phyloP scores from a whole-genome alignment of 1,140 invertebrate species.

The Diabrotica undecimpunctata region DNA sequence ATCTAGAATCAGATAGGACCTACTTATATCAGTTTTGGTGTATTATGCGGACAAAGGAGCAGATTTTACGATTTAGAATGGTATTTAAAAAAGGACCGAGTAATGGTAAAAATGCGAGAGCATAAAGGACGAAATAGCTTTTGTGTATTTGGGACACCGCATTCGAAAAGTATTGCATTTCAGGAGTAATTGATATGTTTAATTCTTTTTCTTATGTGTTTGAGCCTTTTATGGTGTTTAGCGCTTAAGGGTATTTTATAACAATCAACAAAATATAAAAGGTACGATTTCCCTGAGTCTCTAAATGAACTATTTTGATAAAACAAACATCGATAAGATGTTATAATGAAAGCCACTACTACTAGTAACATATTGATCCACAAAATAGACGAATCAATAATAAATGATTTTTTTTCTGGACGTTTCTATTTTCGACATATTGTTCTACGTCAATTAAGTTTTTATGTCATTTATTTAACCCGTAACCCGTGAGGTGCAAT shows the following conservation, averaged over 20 bases:
- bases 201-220: slow-evolving; percentile 12
- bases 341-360: too few relatives aligned
- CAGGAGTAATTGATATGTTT: slow-evolving; percentile 17
- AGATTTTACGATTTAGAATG: slow-evolving; percentile 9
- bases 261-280: too few relatives aligned
- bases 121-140: neutral
- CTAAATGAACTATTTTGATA: too few relatives aligned
- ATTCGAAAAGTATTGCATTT: slow-evolving; percentile 13
- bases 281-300: too few relatives aligned
- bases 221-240: neutral
- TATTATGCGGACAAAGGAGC: slow-evolving; percentile 10
- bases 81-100: neutral
- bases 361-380: too few relatives aligned
- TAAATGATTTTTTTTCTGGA: too few relatives aligned
- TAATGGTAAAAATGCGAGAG: neutral
- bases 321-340: too few relatives aligned
- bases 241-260: neutral
- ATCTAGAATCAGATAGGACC: slow-evolving; percentile 15
- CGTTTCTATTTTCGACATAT: too few relatives aligned
- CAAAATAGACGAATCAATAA: too few relatives aligned
- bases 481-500: too few relatives aligned
- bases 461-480: too few relatives aligned
- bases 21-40: slow-evolving; percentile 18
- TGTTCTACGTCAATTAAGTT: too few relatives aligned
- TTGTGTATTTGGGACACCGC: slow-evolving; percentile 12